Evolutionary conservation across 2,113 vertebrate genomes (phyloP).

Genomic region (Gasterosteus aculeatus): DNA sequence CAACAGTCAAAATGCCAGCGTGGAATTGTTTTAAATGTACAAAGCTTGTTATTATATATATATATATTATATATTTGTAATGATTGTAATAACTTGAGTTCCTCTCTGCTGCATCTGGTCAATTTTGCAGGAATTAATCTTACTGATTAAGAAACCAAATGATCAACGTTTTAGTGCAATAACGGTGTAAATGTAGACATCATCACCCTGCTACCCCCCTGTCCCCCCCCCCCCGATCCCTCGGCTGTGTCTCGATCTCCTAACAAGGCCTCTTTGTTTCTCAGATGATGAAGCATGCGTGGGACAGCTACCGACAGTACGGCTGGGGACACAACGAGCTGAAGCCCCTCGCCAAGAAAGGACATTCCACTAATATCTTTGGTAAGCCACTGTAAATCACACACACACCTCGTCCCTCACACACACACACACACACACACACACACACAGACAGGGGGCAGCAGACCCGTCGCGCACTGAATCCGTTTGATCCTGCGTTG

Average conservation of each 20-base stretch:
- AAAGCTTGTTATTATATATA: too few species aligned
- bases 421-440: conserved; percentile 2
- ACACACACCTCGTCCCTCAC: background rate
- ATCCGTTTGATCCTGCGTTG: too few species aligned
- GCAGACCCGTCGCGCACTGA: too few species aligned
- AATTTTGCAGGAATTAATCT: background rate
- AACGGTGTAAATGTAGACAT: background rate
- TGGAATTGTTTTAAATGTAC: too few species aligned
- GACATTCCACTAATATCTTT: conserved; percentile 99
- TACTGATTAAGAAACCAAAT: background rate
- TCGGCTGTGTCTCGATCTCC: background rate
- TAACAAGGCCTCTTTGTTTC: conserved; percentile 18
- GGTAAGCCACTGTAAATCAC: conserved; percentile 82
- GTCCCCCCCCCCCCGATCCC: too few species aligned
- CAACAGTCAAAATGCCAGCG: too few species aligned
- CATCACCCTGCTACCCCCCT: too few species aligned
- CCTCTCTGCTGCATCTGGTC: background rate
- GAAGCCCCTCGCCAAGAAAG: conserved; percentile 97
- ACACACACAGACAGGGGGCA: too few species aligned
- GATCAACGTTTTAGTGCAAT: background rate
- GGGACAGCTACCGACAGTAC: conserved; percentile 95
- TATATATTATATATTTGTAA: too few species aligned
- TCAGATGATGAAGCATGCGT: conserved; percentile 99
- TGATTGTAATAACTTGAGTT: too few species aligned
- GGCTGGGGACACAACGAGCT: conserved; percentile 99